Conservation (phyloP, 2,888 invertebrate species). For the Stenolophus ochropezus region DNA sequence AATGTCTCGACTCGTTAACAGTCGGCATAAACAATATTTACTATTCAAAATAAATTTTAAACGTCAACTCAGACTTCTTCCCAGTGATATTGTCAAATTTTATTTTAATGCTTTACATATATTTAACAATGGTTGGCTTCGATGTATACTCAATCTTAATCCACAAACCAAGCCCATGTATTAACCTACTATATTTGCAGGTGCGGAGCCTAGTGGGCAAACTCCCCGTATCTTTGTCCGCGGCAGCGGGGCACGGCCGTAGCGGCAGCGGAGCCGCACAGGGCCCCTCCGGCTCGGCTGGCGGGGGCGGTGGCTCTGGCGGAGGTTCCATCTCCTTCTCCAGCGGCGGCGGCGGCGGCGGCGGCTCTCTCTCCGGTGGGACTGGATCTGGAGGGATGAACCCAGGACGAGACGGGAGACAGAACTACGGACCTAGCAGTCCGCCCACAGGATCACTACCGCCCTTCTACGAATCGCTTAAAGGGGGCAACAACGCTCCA, state of each 20-base stretch:
- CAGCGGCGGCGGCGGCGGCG: slow-evolving; percentile 73
- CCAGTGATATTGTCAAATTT: too few species aligned
- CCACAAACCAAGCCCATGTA: neutral
- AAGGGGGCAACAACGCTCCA: slow-evolving; percentile 83
- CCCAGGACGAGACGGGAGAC: slow-evolving; percentile 85
- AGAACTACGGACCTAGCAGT: slow-evolving; percentile 91
- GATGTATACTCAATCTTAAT: neutral
- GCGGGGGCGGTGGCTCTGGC: slow-evolving; percentile 71
- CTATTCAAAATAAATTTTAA: too few species aligned
- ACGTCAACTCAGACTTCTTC: too few species aligned
- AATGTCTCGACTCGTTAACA: too few species aligned
- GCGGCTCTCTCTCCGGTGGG: slow-evolving; percentile 72
- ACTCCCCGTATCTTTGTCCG: slow-evolving; percentile 80
- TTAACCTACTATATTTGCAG: neutral
- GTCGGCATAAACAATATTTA: too few species aligned
- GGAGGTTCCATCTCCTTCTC: slow-evolving; percentile 76
- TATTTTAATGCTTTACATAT: too few species aligned
- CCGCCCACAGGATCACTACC: slow-evolving; percentile 91
- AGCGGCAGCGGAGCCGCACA: slow-evolving; percentile 76
- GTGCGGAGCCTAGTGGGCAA: slow-evolving; percentile 75
- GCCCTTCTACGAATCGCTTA: slow-evolving; percentile 92
- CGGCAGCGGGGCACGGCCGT: slow-evolving; percentile 88
- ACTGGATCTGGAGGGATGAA: slow-evolving; percentile 82
- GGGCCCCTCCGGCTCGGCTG: slow-evolving; percentile 69
- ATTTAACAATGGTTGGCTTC: neutral